These are phyloP conservation scores for Gastrophysa polygoni DNA, from an alignment of 2,888 invertebrate species.

Conservation along the genomic window DNA sequence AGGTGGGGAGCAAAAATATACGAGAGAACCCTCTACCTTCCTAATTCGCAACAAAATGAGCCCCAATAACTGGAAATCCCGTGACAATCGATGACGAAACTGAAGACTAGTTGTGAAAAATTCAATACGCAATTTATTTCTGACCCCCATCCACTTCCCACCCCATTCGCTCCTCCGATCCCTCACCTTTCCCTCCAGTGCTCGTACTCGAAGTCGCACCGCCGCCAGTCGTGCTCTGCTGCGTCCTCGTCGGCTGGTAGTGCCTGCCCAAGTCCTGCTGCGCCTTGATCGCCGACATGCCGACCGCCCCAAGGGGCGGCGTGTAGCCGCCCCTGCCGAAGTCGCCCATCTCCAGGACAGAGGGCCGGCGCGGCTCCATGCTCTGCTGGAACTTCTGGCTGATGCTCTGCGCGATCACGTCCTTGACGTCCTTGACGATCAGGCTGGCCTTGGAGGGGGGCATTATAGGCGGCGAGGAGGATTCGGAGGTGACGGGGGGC, in stretches of 20 bases:
- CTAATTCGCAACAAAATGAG: too few species aligned
- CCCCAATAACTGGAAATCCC: too few species aligned
- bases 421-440: constrained; percentile 86
- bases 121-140: too few species aligned
- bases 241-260: constrained; percentile 44
- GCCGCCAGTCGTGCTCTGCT: constrained; percentile 32
- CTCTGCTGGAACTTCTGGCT: constrained; percentile 79
- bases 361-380: constrained; percentile 56
- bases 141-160: too few species aligned
- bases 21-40: too few species aligned
- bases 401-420: constrained; percentile 91
- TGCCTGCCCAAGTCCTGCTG: constrained; percentile 48
- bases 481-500: constrained; percentile 60
- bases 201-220: constrained; percentile 20
- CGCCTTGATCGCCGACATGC: constrained; percentile 65
- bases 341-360: constrained; percentile 43
- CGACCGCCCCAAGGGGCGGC: constrained; percentile 65
- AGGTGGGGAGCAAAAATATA: too few species aligned
- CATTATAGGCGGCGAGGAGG: constrained; percentile 62
- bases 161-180: background rate
- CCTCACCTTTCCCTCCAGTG: constrained; percentile 48
- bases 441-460: constrained; percentile 60
- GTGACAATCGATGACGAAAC: too few species aligned
- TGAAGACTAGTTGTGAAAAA: too few species aligned
- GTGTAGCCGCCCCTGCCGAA: constrained; percentile 62